Evolutionary conservation across 2,888 invertebrate species (phyloP).

Genomic region (Acrocyrtus sp.): DNA sequence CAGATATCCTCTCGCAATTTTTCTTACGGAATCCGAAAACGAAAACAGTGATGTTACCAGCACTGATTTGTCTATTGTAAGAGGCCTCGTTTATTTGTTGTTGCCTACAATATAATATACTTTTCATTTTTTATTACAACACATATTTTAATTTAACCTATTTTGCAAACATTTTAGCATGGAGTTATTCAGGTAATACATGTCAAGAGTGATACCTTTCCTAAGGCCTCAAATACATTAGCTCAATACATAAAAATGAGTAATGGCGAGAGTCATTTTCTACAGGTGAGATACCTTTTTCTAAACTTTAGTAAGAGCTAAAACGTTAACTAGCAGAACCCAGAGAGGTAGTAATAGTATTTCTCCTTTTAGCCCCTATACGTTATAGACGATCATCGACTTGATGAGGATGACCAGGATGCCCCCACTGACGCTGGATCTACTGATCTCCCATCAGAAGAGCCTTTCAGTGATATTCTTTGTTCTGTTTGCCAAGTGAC

Average conservation of each 20-base stretch:
- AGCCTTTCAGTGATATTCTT: conserved; percentile 64
- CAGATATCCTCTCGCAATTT: conserved; percentile 50
- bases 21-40: conserved; percentile 10
- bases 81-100: background rate
- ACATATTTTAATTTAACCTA: background rate
- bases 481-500: conserved; percentile 87
- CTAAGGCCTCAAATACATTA: conserved; percentile 81
- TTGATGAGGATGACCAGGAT: conserved; percentile 32
- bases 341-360: background rate
- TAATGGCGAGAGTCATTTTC: conserved; percentile 81
- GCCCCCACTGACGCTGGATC: background rate
- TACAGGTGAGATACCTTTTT: conserved; percentile 80
- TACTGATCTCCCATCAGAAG: background rate
- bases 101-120: background rate
- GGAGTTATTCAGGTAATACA: conserved; percentile 85
- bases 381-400: conserved; percentile 50
- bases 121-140: background rate
- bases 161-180: conserved; percentile 74
- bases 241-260: conserved; percentile 88
- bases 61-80: background rate
- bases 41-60: conserved; percentile 7
- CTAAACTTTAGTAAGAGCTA: background rate
- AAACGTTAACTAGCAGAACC: background rate
- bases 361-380: conserved; percentile 49
- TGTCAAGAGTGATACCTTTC: conserved; percentile 82